Base-by-base conservation (phyloP, 2,888 invertebrate species). In the Erebia epiphron region DNA sequence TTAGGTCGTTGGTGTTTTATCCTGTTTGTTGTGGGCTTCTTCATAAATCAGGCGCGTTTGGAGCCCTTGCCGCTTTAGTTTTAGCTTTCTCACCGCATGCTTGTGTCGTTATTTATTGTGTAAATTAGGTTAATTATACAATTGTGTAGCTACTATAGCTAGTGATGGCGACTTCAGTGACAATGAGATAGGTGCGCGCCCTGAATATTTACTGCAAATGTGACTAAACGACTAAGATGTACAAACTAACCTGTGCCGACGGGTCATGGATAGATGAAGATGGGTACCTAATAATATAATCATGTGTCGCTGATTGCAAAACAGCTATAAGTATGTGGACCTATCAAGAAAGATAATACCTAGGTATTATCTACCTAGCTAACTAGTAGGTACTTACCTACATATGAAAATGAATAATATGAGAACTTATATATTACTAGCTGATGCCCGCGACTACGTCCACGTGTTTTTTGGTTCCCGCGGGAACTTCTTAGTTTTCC, bases 141-240 rank as follows among this genome's bases (percentile, higher is more conserved):
- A 71, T 71, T 63, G 21, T 63, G 68, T 69, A 70, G 67, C 7
- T 35, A 57, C 7, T n/a, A 13, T 5, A n/a, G 14, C 18, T 14
- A 16, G 9, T 18, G 64, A 68, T 63, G 63, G 67, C 46, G 57
- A 72, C 35, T 71, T 71, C 63, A 72, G 56, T 73, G 76, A 72
- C 77, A 75, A 73, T 74, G 70, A 75, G 60, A 60, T 65, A 73
- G 69, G 69, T 67, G 75, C 72, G 76, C 78, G 79, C 63, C 79
- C 78, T 78, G 77, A 78, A 79, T 79, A 79, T 73, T 71, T 76
- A 78, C 65, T 73, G 60, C 71, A 58, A 72, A 75, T 77, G 71
- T 73, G 73, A 71, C 69, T 75, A 72, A 65, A 56, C 64, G 57
- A 58, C 46, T 65, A 65, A 67, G 65, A 71, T 21, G 74, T 62